These are phyloP conservation scores for Condylura cristata DNA, from an alignment of 2,113 vertebrate species.

Conservation along the genomic window DNA sequence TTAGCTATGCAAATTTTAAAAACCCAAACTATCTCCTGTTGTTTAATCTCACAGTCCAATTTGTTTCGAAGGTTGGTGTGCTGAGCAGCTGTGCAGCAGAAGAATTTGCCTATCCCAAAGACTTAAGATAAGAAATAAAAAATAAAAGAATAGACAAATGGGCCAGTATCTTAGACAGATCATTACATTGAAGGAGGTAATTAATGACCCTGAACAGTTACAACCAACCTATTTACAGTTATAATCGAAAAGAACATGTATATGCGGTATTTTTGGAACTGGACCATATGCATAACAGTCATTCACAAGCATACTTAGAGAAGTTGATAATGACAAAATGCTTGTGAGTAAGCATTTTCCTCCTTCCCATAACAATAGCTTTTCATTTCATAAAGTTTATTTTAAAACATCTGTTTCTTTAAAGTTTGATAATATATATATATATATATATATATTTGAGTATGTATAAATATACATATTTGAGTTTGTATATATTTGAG, in stretches of 20 bases:
- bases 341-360: conserved; percentile 14
- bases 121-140: conserved; percentile 41
- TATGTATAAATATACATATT: not conserved
- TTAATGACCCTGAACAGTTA: conserved; percentile 31
- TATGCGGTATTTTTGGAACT: conserved; percentile 46
- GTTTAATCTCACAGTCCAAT: conserved; percentile 73
- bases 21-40: conserved; percentile 63
- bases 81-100: conserved; percentile 54
- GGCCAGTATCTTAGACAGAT: conserved; percentile 24
- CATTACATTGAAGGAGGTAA: conserved; percentile 37
- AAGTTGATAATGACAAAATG: conserved; percentile 51
- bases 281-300: conserved; percentile 13
- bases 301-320: conserved; percentile 44
- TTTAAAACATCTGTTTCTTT: conserved; percentile 65
- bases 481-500: not conserved
- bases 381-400: conserved; percentile 62
- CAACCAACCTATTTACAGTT: conserved; percentile 56
- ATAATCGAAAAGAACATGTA: conserved; percentile 59
- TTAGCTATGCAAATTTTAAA: conserved; percentile 73
- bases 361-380: not conserved
- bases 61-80: conserved; percentile 60
- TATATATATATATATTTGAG: not conserved
- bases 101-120: conserved; percentile 42
- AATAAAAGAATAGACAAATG: conserved; percentile 37
- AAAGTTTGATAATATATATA: no score